Evolutionary conservation across 2,797 vertebrate genomes (phyloP).

Genomic region (Microcaecilia unicolor): DNA sequence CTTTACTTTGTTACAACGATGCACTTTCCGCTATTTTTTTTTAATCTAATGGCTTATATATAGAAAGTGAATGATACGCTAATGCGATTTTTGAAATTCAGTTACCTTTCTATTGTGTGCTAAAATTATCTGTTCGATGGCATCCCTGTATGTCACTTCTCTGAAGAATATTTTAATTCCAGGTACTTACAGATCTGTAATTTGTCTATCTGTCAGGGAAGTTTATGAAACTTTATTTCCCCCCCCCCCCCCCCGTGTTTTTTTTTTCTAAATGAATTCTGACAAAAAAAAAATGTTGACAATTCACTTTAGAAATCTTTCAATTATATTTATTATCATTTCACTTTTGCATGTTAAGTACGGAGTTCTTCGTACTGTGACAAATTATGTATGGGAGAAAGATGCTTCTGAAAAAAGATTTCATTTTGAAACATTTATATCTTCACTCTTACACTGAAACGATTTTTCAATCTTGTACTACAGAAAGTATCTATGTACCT

Average conservation of each 20-base stretch:
- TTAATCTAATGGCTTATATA: conserved; percentile 68
- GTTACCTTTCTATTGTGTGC: conserved; percentile 55
- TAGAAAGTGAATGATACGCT: conserved; percentile 68
- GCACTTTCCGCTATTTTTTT: conserved; percentile 68
- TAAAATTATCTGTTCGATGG: conserved; percentile 63
- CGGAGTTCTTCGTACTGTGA: conserved; percentile 33
- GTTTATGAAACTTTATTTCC: conserved; percentile 52
- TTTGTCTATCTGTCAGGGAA: conserved; percentile 65
- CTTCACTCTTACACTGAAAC: conserved; percentile 25
- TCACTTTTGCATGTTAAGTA: conserved; percentile 21
- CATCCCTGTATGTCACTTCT: conserved; percentile 60
- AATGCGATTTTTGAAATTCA: conserved; percentile 74
- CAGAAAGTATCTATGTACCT: not conserved
- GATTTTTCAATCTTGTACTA: conserved; percentile 28
- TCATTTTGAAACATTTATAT: conserved; percentile 43
- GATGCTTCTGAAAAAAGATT: conserved; percentile 41
- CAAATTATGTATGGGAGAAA: conserved; percentile 31
- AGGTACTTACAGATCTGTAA: conserved; percentile 45
- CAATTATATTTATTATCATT: conserved; percentile 52
- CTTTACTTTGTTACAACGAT: conserved; percentile 76
- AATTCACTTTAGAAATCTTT: conserved; percentile 59
- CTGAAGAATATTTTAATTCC: conserved; percentile 60
- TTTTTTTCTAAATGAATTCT: conserved; percentile 48
- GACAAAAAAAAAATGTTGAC: conserved; percentile 50
- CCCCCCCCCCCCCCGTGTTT: conserved; percentile 16